These are phyloP conservation scores for Ischnus inquisitorius DNA, from an alignment of 2,888 invertebrate species.

Conservation along the genomic window DNA sequence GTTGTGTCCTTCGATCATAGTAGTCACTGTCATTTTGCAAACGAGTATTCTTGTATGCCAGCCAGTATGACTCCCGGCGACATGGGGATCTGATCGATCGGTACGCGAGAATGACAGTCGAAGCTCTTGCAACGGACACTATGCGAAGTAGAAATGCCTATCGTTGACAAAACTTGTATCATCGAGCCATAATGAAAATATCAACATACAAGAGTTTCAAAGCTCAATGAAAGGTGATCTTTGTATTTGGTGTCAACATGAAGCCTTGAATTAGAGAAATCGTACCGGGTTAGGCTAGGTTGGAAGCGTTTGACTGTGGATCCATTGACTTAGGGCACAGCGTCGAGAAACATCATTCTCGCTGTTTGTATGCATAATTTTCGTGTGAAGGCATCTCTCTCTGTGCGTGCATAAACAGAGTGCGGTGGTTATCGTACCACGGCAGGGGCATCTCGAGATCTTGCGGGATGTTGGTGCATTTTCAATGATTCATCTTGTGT, in stretches of 20 bases:
- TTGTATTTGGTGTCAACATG: background rate
- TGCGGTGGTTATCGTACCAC: slow-evolving; percentile 73
- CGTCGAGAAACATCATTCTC: background rate
- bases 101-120: background rate
- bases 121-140: slow-evolving; percentile 34
- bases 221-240: background rate
- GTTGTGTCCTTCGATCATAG: slow-evolving; percentile 43
- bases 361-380: background rate
- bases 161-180: background rate
- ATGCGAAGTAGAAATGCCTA: background rate
- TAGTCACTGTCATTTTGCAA: slow-evolving; percentile 31
- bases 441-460: slow-evolving; percentile 70
- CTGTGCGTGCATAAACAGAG: background rate
- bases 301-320: background rate
- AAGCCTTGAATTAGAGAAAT: background rate
- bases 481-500: slow-evolving; percentile 79
- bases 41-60: slow-evolving; percentile 22
- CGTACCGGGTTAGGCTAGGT: background rate
- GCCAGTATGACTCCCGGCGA: slow-evolving; percentile 24
- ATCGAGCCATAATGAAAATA: background rate
- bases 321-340: background rate
- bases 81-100: slow-evolving; percentile 17
- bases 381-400: background rate
- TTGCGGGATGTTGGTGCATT: slow-evolving; percentile 73
- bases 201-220: background rate